phyloP scores from a whole-genome alignment of 2,797 vertebrate species.

The Peromyscus attwateri region DNA sequence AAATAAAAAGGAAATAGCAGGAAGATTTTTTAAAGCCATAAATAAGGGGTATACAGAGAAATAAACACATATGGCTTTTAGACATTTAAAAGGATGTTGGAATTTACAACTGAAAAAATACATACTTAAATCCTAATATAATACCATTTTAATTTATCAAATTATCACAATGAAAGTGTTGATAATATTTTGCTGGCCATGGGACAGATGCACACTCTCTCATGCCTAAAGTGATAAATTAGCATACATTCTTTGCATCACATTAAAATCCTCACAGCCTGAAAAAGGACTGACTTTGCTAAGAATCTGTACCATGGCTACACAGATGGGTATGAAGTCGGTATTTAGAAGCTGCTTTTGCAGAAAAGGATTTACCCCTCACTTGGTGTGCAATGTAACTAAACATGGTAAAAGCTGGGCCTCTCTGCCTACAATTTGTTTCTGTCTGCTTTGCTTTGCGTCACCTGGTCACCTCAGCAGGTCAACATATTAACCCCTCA shows the following conservation, averaged over 20 bases:
- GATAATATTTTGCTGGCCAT: background rate
- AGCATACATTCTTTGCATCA: background rate
- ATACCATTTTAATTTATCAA: slow-evolving; percentile 33
- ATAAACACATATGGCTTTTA: background rate
- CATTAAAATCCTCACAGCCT: slow-evolving; percentile 8
- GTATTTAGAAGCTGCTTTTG: background rate
- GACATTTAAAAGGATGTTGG: background rate
- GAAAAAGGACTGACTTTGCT: background rate
- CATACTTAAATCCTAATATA: slow-evolving; percentile 20
- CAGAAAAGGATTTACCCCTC: background rate
- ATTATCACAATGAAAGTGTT: background rate
- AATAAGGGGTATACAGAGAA: background rate
- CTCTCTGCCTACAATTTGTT: background rate
- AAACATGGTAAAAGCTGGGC: background rate
- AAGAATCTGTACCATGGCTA: background rate
- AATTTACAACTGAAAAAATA: background rate
- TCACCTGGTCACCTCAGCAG: background rate
- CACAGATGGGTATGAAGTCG: background rate
- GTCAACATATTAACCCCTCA: background rate
- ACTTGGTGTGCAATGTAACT: background rate
- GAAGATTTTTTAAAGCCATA: background rate
- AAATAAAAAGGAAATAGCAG: background rate
- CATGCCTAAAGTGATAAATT: background rate
- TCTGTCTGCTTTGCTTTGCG: background rate
- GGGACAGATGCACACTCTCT: background rate